These are phyloP conservation scores for Epizoanthus ramosus DNA, from an alignment of 92 coral and sea anemone genomes.

Conservation along the genomic window DNA sequence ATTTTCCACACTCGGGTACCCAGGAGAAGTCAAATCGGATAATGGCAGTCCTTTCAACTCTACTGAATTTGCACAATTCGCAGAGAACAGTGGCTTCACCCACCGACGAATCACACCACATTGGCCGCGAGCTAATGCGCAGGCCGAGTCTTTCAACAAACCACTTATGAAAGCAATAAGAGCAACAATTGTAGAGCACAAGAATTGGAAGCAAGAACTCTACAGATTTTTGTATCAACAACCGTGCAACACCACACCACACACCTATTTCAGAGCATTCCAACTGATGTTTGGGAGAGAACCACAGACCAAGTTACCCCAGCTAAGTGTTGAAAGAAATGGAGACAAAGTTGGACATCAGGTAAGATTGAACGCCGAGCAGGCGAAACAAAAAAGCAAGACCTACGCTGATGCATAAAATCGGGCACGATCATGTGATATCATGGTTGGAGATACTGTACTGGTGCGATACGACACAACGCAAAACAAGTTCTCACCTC, in stretches of 20 bases:
- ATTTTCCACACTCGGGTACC: slow-evolving; percentile 33
- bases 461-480: slow-evolving; percentile 20
- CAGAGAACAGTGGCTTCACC: slow-evolving; percentile 1
- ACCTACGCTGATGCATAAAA: slow-evolving; percentile 16
- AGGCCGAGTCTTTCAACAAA: slow-evolving; percentile 23
- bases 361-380: slow-evolving; percentile 18
- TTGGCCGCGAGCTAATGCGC: slow-evolving; percentile 43
- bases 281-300: slow-evolving; percentile 27
- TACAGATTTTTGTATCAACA: slow-evolving; percentile 23
- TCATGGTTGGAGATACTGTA: slow-evolving; percentile 34
- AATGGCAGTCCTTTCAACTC: slow-evolving; percentile 8
- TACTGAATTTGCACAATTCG: background rate
- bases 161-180: slow-evolving; percentile 8
- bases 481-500: slow-evolving; percentile 1
- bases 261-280: slow-evolving; percentile 17
- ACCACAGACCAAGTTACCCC: slow-evolving; percentile 20
- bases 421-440: slow-evolving; percentile 6
- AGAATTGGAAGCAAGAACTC: background rate
- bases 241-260: slow-evolving; percentile 28
- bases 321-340: background rate
- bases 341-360: background rate
- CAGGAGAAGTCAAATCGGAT: slow-evolving; percentile 25
- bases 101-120: slow-evolving; percentile 28
- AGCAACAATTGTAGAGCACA: slow-evolving; percentile 12
- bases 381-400: slow-evolving; percentile 10